These are phyloP conservation scores for Ptychodera flava DNA, from an alignment of 35 echinoderm and acorn worm genomes.

Conservation along the genomic window DNA sequence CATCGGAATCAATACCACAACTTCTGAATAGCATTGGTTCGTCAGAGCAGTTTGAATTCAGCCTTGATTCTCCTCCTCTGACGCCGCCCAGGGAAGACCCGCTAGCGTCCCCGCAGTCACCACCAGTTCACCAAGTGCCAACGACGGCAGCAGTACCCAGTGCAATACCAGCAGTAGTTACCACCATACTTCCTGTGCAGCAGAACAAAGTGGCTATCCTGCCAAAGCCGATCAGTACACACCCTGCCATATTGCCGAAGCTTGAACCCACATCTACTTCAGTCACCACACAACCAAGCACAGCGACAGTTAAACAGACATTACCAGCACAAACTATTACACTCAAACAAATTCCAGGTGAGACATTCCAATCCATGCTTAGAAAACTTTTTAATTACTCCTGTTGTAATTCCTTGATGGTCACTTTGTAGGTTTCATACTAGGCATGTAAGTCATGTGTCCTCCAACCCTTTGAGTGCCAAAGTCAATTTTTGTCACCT, in stretches of 20 bases:
- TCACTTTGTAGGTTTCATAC: not conserved
- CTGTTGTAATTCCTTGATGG: not conserved
- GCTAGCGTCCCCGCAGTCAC: slow-evolving; percentile 30
- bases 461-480: no score
- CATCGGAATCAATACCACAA: not conserved
- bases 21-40: not conserved
- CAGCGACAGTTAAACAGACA: not conserved
- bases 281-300: not conserved
- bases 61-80: slow-evolving; percentile 86
- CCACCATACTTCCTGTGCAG: not conserved
- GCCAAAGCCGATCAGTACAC: slow-evolving; percentile 27
- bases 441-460: no score
- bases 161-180: not conserved
- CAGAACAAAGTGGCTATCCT: not conserved
- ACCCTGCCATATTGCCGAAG: slow-evolving; percentile 73
- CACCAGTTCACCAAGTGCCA: slow-evolving; percentile 27
- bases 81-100: slow-evolving; percentile 63
- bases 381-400: not conserved
- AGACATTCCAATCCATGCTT: not conserved
- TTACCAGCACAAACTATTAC: slow-evolving; percentile 26
- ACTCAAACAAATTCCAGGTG: slow-evolving; percentile 50
- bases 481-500: no score
- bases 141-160: not conserved
- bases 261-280: slow-evolving; percentile 9
- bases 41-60: slow-evolving; percentile 38